Evolutionary conservation across 2,888 invertebrate species (phyloP).

Genomic region (Drosophila austrosaltans): DNA sequence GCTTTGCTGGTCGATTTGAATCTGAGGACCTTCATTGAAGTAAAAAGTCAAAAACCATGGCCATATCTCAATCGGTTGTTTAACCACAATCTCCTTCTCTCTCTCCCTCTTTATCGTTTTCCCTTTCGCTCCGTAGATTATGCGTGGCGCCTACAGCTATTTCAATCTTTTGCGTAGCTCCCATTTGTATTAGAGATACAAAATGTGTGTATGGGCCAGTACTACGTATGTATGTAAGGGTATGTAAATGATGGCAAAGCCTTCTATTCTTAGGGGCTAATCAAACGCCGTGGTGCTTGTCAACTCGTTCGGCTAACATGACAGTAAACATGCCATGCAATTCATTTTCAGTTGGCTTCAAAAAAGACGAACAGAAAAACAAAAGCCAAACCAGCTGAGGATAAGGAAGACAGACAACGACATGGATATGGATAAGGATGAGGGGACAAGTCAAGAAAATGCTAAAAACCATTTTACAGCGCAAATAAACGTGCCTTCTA

Average conservation of each 20-base stretch:
- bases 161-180: slow-evolving; percentile 73
- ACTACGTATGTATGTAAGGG: not conserved
- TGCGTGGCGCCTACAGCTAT: slow-evolving; percentile 80
- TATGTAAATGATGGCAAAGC: not conserved
- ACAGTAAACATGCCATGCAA: slow-evolving; percentile 75
- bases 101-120: not conserved
- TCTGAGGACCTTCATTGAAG: slow-evolving; percentile 75
- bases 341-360: slow-evolving; percentile 45
- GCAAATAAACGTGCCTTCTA: slow-evolving; percentile 65
- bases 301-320: slow-evolving; percentile 72
- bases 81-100: not conserved
- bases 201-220: not conserved
- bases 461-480: slow-evolving; percentile 69
- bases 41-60: slow-evolving; percentile 29
- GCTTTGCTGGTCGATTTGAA: slow-evolving; percentile 75
- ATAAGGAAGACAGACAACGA: slow-evolving; percentile 6
- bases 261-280: slow-evolving; percentile 35
- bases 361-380: slow-evolving; percentile 31
- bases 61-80: not conserved
- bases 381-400: not conserved
- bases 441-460: slow-evolving; percentile 37
- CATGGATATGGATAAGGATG: not conserved
- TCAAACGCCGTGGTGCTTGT: slow-evolving; percentile 64
- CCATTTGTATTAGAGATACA: slow-evolving; percentile 43
- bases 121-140: slow-evolving; percentile 56